Evolutionary conservation across 2,797 vertebrate genomes (phyloP).

Genomic region (Propithecus deckenii): DNA sequence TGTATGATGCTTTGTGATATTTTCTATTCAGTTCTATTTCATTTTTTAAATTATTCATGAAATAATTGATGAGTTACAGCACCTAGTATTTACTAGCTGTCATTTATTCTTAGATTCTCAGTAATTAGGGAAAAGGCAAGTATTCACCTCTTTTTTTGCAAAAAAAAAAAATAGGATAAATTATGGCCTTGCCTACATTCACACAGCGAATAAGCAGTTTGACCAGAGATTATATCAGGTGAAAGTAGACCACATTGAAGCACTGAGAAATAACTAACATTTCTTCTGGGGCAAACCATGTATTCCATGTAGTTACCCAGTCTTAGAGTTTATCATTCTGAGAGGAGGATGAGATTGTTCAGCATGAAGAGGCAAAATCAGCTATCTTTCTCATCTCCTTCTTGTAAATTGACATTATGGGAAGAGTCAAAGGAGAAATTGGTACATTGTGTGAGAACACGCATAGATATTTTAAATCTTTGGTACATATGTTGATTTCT

Average conservation of each 20-base stretch:
- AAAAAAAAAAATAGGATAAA: constrained; percentile 9
- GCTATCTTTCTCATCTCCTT: not conserved
- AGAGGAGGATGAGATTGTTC: not conserved
- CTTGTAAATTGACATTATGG: not conserved
- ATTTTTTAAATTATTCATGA: not conserved
- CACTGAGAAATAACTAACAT: not conserved
- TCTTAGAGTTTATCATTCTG: not conserved
- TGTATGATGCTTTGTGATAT: not conserved
- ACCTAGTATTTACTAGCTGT: constrained; percentile 12
- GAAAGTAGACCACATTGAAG: not conserved
- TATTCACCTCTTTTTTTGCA: not conserved
- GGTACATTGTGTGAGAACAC: not conserved
- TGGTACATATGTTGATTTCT: not conserved
- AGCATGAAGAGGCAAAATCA: not conserved
- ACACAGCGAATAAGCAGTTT: not conserved
- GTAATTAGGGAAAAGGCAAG: constrained; percentile 2
- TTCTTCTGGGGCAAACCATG: not conserved
- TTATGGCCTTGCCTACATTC: not conserved
- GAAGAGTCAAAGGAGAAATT: not conserved
- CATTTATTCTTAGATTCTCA: not conserved
- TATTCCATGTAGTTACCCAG: not conserved
- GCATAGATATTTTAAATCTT: not conserved
- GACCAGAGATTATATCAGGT: not conserved
- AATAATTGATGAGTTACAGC: constrained; percentile 26
- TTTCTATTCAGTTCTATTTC: constrained; percentile 19